Evolutionary conservation across 1,140 invertebrate species (phyloP).

Genomic region (Zaprionus capensis): DNA sequence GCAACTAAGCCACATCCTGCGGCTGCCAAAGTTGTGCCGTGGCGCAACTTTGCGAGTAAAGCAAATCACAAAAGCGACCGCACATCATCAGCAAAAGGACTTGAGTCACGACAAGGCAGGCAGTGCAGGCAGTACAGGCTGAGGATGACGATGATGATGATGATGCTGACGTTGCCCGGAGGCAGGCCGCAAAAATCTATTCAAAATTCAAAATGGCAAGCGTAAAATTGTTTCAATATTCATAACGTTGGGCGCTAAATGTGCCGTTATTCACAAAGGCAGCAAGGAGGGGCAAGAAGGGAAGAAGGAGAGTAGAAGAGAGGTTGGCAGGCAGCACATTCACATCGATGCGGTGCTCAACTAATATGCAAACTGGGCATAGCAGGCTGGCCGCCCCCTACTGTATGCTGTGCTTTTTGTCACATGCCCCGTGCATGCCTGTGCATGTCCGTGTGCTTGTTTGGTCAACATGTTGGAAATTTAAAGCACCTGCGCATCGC

Average conservation of each 20-base stretch:
- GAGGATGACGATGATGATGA: constrained; percentile 1
- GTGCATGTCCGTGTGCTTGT: constrained; percentile 25
- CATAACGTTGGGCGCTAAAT: constrained; percentile 81
- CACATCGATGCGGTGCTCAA: constrained; percentile 36
- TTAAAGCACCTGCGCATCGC: constrained; percentile 72
- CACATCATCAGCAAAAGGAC: constrained; percentile 14
- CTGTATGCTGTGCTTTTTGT: constrained; percentile 34
- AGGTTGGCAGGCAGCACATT: neutral
- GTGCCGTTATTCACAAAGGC: constrained; percentile 59
- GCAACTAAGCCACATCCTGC: constrained; percentile 30
- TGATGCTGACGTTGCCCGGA: neutral
- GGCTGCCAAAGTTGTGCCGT: constrained; percentile 28
- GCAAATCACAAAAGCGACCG: constrained; percentile 35
- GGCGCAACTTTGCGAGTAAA: constrained; percentile 27
- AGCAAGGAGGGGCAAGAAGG: neutral
- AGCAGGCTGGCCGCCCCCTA: neutral
- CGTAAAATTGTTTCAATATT: constrained; percentile 83
- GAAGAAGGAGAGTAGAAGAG: neutral
- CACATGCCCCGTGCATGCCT: constrained; percentile 19
- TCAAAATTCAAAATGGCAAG: constrained; percentile 81
- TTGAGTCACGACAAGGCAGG: neutral
- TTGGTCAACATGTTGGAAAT: constrained; percentile 71
- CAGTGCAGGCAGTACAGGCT: neutral
- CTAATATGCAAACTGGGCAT: constrained; percentile 51
- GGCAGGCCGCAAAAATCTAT: constrained; percentile 55